These are phyloP conservation scores for Danaus melanippus DNA, from an alignment of 1,140 invertebrate genomes.

Conservation along the genomic window DNA sequence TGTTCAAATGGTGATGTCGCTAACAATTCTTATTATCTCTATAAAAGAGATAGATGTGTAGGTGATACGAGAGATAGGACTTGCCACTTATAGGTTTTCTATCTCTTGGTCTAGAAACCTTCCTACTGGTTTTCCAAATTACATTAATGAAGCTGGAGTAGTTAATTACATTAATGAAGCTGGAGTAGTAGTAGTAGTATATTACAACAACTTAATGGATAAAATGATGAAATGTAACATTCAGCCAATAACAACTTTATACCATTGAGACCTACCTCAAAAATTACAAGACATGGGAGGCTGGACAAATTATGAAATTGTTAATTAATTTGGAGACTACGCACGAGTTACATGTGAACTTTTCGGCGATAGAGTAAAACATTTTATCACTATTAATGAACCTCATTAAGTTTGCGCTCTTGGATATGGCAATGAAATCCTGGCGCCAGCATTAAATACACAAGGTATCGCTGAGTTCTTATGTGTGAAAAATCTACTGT, in stretches of 20 bases:
- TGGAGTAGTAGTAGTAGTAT: constrained; percentile 75
- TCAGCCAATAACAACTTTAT: constrained; percentile 75
- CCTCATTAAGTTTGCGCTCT: constrained; percentile 73
- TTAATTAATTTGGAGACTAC: constrained; percentile 75
- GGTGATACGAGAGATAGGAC: constrained; percentile 67
- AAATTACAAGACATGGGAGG: constrained; percentile 75
- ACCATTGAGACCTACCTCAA: constrained; percentile 79
- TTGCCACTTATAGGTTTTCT: constrained; percentile 76
- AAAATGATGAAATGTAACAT: constrained; percentile 71
- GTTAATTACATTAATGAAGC: constrained; percentile 71
- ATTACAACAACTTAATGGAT: constrained; percentile 76
- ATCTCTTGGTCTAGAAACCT: constrained; percentile 77
- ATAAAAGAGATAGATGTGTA: constrained; percentile 68
- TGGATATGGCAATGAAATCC: constrained; percentile 68
- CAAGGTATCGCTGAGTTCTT: constrained; percentile 69
- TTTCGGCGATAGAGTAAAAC: constrained; percentile 76
- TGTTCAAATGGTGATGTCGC: constrained; percentile 63
- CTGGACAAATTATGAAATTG: constrained; percentile 75
- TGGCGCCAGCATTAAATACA: constrained; percentile 66
- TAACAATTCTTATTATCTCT: constrained; percentile 46
- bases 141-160: constrained; percentile 73
- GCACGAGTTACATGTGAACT: constrained; percentile 72
- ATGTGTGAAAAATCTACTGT: constrained; percentile 38
- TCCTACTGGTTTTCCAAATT: constrained; percentile 72
- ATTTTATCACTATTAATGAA: constrained; percentile 82